These are phyloP conservation scores for Polymixis lichenea DNA, from an alignment of 2,888 invertebrate species.

Conservation along the genomic window DNA sequence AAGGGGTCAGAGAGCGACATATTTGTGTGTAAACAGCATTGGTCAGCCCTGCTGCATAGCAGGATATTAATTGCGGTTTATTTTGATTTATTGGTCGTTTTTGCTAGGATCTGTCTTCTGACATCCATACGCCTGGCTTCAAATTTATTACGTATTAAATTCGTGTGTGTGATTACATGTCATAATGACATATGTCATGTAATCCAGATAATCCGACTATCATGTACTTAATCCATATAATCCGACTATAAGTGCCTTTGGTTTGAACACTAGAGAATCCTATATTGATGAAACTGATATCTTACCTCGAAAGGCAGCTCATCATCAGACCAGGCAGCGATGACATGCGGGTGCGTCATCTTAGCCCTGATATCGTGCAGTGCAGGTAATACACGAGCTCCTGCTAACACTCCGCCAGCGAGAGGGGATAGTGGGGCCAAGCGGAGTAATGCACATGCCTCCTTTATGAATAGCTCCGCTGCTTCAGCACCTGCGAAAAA, in stretches of 20 bases:
- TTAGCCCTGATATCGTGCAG: constrained; percentile 95
- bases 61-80: too few relatives aligned
- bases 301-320: constrained; percentile 95
- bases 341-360: constrained; percentile 92
- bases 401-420: constrained; percentile 97
- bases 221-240: too few relatives aligned
- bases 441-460: constrained; percentile 97
- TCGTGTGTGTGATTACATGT: not conserved
- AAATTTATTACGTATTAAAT: not conserved
- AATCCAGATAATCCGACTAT: not conserved
- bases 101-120: not conserved
- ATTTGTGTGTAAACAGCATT: not conserved
- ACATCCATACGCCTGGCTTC: not conserved
- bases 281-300: not conserved
- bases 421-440: constrained; percentile 94
- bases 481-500: constrained; percentile 91
- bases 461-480: constrained; percentile 97
- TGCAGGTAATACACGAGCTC: constrained; percentile 98
- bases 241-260: too few relatives aligned
- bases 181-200: not conserved
- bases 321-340: constrained; percentile 98
- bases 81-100: not conserved
- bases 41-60: not conserved
- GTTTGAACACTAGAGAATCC: constrained; percentile 72
- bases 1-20: not conserved